Conservation (phyloP, 2,797 vertebrate genomes). For the Notolepis coatsorum region DNA sequence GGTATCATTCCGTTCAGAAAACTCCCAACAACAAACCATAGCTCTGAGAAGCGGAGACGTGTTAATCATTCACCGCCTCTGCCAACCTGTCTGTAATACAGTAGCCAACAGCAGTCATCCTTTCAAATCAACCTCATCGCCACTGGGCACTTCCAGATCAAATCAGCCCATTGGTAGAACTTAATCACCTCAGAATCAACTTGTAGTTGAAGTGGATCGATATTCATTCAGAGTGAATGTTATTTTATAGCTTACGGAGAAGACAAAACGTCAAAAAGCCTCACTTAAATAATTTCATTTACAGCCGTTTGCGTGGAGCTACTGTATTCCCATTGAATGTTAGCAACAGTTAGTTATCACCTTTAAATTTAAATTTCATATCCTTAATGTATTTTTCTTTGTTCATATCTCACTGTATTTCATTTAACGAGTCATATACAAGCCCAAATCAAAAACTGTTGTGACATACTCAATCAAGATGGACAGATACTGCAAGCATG, state of each 20-base stretch:
- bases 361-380: conserved; percentile 43
- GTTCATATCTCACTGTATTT: conserved; percentile 20
- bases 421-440: conserved; percentile 13
- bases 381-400: conserved; percentile 56
- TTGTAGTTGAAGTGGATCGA: conserved; percentile 12
- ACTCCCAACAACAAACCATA: conserved; percentile 5
- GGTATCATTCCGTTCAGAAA: conserved; percentile 56
- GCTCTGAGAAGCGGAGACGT: conserved; percentile 1
- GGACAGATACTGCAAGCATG: conserved; percentile 14
- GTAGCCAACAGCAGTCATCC: conserved; percentile 4
- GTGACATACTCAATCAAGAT: conserved; percentile 25
- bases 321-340: conserved; percentile 45
- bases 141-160: conserved; percentile 4
- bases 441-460: conserved; percentile 22
- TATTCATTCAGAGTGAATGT: conserved; percentile 39
- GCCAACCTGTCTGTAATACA: not conserved
- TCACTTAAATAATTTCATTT: conserved; percentile 43
- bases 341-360: conserved; percentile 15
- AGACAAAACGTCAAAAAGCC: conserved; percentile 31
- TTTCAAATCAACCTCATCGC: conserved; percentile 2
- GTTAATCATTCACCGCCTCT: not conserved
- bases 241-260: conserved; percentile 40
- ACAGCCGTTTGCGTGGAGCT: conserved; percentile 26
- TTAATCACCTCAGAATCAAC: conserved; percentile 11
- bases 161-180: not conserved